These are phyloP conservation scores for Thaumetopoea pityocampa DNA, from an alignment of 1,140 invertebrate species.

Conservation along the genomic window DNA sequence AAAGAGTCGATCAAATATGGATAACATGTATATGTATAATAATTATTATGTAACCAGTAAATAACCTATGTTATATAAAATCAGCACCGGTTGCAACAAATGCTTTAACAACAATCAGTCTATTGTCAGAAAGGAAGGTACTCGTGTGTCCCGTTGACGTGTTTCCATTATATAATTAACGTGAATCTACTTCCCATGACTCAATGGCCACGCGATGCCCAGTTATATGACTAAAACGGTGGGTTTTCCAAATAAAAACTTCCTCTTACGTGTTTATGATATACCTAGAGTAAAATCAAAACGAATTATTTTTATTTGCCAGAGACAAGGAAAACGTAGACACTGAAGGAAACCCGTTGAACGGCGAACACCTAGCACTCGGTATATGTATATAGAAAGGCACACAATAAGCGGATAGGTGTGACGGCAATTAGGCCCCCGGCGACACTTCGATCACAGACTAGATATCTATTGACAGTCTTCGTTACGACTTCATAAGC, in stretches of 20 bases:
- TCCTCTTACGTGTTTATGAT: slow-evolving; percentile 7
- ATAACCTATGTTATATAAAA: slow-evolving; percentile 70
- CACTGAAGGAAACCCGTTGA: slow-evolving; percentile 36
- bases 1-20: slow-evolving; percentile 38
- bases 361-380: slow-evolving; percentile 42
- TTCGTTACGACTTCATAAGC: slow-evolving; percentile 58
- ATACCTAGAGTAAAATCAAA: not conserved
- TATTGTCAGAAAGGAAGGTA: slow-evolving; percentile 74
- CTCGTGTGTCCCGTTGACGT: slow-evolving; percentile 47
- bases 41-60: slow-evolving; percentile 69
- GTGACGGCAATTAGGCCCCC: slow-evolving; percentile 68
- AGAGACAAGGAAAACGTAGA: not conserved
- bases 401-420: slow-evolving; percentile 72
- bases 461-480: slow-evolving; percentile 73
- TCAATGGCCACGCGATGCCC: slow-evolving; percentile 2
- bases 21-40: slow-evolving; percentile 63
- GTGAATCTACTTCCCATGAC: slow-evolving; percentile 19
- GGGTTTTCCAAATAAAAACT: slow-evolving; percentile 7
- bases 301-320: not conserved
- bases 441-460: slow-evolving; percentile 73
- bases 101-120: slow-evolving; percentile 74
- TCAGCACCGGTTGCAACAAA: slow-evolving; percentile 74
- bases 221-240: slow-evolving; percentile 11
- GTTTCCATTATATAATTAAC: slow-evolving; percentile 36
- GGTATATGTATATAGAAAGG: slow-evolving; percentile 69